Evolutionary conservation across 1,140 invertebrate species (phyloP).

Genomic region (Coptotermes formosanus): DNA sequence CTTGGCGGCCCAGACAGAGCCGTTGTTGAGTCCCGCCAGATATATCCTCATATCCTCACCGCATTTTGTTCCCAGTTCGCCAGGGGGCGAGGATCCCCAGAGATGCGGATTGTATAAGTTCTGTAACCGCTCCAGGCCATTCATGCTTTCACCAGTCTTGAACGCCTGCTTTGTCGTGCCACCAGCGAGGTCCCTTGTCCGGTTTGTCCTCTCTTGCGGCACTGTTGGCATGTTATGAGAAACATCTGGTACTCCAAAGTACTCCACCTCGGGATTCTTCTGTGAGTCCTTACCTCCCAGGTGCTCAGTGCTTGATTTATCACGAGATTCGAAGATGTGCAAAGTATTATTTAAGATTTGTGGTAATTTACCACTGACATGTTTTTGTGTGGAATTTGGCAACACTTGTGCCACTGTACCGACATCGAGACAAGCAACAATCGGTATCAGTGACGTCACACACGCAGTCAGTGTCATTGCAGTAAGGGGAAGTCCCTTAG

Average conservation of each 20-base stretch:
- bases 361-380: not conserved
- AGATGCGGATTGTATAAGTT: conserved; percentile 64
- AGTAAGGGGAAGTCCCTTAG: too few species aligned
- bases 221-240: not conserved
- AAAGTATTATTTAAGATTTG: not conserved
- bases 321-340: not conserved
- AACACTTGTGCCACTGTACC: not conserved
- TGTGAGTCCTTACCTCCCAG: not conserved
- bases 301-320: not conserved
- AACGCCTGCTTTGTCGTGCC: too few species aligned
- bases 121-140: conserved; percentile 59
- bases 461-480: too few species aligned
- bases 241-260: not conserved
- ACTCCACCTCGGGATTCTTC: not conserved
- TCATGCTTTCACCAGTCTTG: not conserved
- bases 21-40: conserved; percentile 55
- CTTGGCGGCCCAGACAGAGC: conserved; percentile 66
- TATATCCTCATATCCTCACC: conserved; percentile 56
- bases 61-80: conserved; percentile 49
- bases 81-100: conserved; percentile 54
- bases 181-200: too few species aligned
- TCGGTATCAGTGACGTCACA: too few species aligned
- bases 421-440: not conserved
- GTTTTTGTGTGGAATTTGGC: not conserved
- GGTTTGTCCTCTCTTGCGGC: not conserved